These are phyloP conservation scores for Ascidia mentula DNA, from an alignment of 23 tunicate genomes.

Conservation along the genomic window DNA sequence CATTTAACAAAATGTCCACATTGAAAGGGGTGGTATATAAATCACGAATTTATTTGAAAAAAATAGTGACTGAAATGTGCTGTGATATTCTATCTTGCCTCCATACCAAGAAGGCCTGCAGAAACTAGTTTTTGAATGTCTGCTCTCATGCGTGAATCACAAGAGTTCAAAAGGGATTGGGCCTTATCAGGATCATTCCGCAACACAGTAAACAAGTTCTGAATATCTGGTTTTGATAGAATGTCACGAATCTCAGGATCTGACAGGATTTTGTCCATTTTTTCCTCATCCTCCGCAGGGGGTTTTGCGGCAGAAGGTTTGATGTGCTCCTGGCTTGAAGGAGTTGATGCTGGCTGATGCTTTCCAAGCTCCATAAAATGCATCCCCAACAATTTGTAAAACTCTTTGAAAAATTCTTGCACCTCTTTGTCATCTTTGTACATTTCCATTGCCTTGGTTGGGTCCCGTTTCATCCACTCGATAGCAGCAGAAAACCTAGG, in stretches of 20 bases:
- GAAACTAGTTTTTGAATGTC: slow-evolving; percentile 63
- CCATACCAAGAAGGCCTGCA: neutral
- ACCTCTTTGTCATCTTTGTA: slow-evolving; percentile 76
- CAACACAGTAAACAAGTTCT: slow-evolving; percentile 38
- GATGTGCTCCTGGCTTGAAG: neutral
- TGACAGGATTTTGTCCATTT: slow-evolving; percentile 46
- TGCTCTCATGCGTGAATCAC: slow-evolving; percentile 46
- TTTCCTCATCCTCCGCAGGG: slow-evolving; percentile 33
- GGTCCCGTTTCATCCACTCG: slow-evolving; percentile 74
- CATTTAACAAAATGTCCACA: no score
- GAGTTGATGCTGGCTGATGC: neutral
- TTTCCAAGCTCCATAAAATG: slow-evolving; percentile 66
- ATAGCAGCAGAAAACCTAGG: slow-evolving; percentile 68
- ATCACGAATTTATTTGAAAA: no score
- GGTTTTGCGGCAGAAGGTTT: neutral
- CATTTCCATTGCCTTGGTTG: slow-evolving; percentile 72
- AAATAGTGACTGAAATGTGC: neutral
- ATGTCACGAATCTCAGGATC: slow-evolving; percentile 59
- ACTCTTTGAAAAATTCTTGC: slow-evolving; percentile 65
- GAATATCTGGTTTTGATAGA: slow-evolving; percentile 60
- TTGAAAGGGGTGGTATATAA: no score
- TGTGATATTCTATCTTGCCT: neutral
- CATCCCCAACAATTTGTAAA: slow-evolving; percentile 65
- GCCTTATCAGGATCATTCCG: slow-evolving; percentile 59
- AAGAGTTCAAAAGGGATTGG: slow-evolving; percentile 38